Evolutionary conservation across 2,797 vertebrate species (phyloP).

Genomic region (Threskiornis aethiopicus): DNA sequence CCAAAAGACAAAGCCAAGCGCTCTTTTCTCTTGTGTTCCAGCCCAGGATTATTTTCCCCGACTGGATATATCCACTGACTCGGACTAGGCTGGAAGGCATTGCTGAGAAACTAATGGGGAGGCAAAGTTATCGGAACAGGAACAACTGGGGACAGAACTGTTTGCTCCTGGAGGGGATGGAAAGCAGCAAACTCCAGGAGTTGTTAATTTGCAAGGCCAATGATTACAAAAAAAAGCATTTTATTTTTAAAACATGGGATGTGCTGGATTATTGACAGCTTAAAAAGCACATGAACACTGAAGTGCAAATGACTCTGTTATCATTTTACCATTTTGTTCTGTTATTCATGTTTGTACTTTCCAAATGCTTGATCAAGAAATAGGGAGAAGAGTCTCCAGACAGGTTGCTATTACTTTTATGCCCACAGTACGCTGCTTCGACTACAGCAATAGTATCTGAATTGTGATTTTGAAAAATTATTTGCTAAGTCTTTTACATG

Average conservation of each 20-base stretch:
- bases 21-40: background rate
- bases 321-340: background rate
- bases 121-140: background rate
- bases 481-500: background rate
- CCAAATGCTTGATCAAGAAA: background rate
- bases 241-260: background rate
- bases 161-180: background rate
- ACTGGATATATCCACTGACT: background rate
- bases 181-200: background rate
- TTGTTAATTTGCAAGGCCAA: background rate
- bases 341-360: background rate
- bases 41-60: background rate
- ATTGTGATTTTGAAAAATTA: background rate
- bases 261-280: background rate
- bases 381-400: background rate
- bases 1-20: background rate
- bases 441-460: background rate
- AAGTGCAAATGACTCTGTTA: background rate
- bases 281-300: background rate
- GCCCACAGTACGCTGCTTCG: background rate
- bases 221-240: background rate
- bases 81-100: rapidly evolving
- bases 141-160: background rate
- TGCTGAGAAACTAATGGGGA: background rate
- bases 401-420: background rate